A percentile compares a stretch with the other conserved stretches of the same genome.
phyloP scores from a whole-genome alignment of 2,888 invertebrate genomes.

The Palloptera scutellata region DNA sequence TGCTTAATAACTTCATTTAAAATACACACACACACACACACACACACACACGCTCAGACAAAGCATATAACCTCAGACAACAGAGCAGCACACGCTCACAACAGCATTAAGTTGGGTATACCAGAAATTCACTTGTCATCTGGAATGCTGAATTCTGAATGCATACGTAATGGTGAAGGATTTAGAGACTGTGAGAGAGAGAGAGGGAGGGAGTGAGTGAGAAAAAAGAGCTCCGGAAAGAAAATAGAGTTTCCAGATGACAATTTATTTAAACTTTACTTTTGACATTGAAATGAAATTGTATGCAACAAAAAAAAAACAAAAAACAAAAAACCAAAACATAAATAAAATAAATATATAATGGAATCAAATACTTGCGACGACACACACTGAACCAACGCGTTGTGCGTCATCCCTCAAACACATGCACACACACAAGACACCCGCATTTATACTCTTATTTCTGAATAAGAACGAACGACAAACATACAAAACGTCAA shows the following conservation, averaged over 20 bases:
- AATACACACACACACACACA: slow-evolving; percentile 5
- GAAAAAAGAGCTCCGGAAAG: too few species aligned
- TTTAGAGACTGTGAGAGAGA: not conserved
- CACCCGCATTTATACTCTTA: not conserved
- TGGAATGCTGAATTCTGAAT: not conserved
- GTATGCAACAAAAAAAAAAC: slow-evolving; percentile 36
- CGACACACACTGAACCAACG: too few species aligned
- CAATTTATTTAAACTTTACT: slow-evolving; percentile 14
- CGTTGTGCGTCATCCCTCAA: not conserved
- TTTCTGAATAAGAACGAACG: not conserved
- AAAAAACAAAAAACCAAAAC: not conserved
- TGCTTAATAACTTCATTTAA: not conserved
- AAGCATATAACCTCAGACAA: too few species aligned
- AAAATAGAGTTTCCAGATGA: not conserved
- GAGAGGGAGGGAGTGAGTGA: not conserved
- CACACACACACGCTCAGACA: not conserved
- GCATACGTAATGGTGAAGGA: not conserved
- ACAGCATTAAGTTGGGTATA: too few species aligned
- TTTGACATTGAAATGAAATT: slow-evolving; percentile 43
- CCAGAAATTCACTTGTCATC: not conserved
- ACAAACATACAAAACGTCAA: not conserved
- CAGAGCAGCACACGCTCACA: too few species aligned
- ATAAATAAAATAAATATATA: too few species aligned
- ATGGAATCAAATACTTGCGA: too few species aligned
- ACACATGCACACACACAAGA: too few species aligned